Conservation (phyloP, 2,888 invertebrate genomes). For the Chymomyza fuscimana region DNA sequence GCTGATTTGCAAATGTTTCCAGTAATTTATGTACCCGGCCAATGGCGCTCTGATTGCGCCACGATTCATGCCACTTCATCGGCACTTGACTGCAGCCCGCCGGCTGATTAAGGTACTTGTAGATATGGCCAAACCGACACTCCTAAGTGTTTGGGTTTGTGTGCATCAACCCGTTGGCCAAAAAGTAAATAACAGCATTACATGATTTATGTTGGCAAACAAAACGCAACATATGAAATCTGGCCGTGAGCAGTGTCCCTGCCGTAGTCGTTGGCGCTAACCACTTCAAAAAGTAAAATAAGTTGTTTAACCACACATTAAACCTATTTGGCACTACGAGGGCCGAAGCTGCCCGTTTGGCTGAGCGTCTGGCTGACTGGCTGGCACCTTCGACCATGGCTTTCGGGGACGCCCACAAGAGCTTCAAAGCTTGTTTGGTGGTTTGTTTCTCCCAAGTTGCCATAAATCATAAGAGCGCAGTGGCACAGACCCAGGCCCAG, state of each 20-base stretch:
- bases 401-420: slow-evolving; percentile 39
- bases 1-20: slow-evolving; percentile 58
- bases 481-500: slow-evolving; percentile 8
- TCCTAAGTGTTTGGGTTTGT: slow-evolving; percentile 27
- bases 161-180: slow-evolving; percentile 55
- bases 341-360: slow-evolving; percentile 27
- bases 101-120: slow-evolving; percentile 31
- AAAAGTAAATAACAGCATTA: slow-evolving; percentile 56
- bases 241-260: slow-evolving; percentile 42
- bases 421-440: slow-evolving; percentile 21
- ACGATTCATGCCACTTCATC: slow-evolving; percentile 16
- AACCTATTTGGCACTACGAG: slow-evolving; percentile 68
- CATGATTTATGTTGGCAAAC: slow-evolving; percentile 63
- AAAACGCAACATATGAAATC: slow-evolving; percentile 38
- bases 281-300: slow-evolving; percentile 74
- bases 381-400: slow-evolving; percentile 24
- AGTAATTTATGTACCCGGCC: slow-evolving; percentile 12
- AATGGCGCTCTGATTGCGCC: background rate
- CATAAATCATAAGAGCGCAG: slow-evolving; percentile 68
- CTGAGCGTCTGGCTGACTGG: slow-evolving; percentile 45
- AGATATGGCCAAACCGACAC: slow-evolving; percentile 24
- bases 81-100: slow-evolving; percentile 11
- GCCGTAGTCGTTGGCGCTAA: slow-evolving; percentile 37
- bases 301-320: slow-evolving; percentile 74
- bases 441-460: slow-evolving; percentile 44